These are phyloP conservation scores for Heteronetta atricapilla DNA, from an alignment of 2,113 vertebrate genomes.

Conservation along the genomic window DNA sequence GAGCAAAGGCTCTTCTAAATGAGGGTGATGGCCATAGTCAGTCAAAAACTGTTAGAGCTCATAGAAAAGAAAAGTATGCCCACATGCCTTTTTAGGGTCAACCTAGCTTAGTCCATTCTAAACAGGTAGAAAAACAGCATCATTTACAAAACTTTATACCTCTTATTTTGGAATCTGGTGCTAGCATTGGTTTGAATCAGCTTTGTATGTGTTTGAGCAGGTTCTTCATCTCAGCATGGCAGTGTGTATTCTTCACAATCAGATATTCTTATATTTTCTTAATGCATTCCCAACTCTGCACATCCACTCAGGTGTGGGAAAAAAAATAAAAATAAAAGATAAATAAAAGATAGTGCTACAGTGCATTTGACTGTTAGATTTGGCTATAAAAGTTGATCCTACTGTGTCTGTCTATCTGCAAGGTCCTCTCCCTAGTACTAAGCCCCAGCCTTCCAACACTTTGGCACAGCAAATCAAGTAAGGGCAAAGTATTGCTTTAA, in stretches of 20 bases:
- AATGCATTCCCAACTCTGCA: neutral
- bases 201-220: neutral
- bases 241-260: neutral
- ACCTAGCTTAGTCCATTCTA: neutral
- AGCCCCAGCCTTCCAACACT: neutral
- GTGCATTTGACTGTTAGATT: neutral
- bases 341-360: neutral
- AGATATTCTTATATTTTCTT: neutral
- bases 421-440: neutral
- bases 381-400: neutral
- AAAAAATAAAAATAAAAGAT: neutral
- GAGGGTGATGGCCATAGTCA: neutral
- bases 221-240: neutral
- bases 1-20: neutral
- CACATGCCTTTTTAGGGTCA: neutral
- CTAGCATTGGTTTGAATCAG: neutral
- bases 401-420: neutral
- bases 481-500: neutral
- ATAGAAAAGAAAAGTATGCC: neutral
- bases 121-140: neutral
- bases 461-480: neutral
- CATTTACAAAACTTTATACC: neutral
- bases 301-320: neutral
- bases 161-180: neutral
- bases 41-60: neutral